phyloP scores from a whole-genome alignment of 2,888 invertebrate genomes.

The Malthinus flaveolus region DNA sequence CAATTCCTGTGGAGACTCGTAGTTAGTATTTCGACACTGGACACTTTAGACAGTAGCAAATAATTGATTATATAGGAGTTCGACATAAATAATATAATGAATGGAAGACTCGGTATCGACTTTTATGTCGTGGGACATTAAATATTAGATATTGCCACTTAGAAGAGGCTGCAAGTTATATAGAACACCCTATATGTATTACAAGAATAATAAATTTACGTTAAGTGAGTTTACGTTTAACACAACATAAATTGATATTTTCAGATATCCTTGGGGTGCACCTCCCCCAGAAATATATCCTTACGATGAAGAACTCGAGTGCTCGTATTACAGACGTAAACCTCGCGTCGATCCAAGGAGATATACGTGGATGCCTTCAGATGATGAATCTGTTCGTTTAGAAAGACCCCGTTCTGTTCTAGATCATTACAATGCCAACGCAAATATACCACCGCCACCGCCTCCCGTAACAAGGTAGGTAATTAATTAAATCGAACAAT shows the following conservation, averaged over 20 bases:
- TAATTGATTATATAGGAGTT: too few relatives aligned
- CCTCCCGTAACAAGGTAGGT: constrained; percentile 61
- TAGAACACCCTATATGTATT: not conserved
- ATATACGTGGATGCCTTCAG: constrained; percentile 79
- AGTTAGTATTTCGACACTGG: too few relatives aligned
- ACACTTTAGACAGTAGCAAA: too few relatives aligned
- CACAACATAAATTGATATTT: not conserved
- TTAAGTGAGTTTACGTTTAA: too few relatives aligned
- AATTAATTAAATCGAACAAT: too few relatives aligned
- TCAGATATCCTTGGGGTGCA: constrained; percentile 64
- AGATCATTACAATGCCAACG: constrained; percentile 53
- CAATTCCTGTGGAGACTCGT: too few relatives aligned
- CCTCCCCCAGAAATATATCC: constrained; percentile 64
- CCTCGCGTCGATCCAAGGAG: constrained; percentile 76
- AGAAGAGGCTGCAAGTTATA: too few relatives aligned
- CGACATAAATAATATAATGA: too few relatives aligned
- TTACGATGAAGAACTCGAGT: constrained; percentile 74
- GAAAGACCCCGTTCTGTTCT: constrained; percentile 65
- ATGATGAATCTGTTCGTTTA: constrained; percentile 73
- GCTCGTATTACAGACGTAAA: constrained; percentile 79
- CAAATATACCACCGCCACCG: constrained; percentile 62
- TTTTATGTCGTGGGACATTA: too few relatives aligned
- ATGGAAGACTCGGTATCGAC: too few relatives aligned
- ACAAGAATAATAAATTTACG: too few relatives aligned
- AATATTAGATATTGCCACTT: too few relatives aligned